phyloP scores from a whole-genome alignment of 2,797 vertebrate species.

The Phalloptychus januarius region DNA sequence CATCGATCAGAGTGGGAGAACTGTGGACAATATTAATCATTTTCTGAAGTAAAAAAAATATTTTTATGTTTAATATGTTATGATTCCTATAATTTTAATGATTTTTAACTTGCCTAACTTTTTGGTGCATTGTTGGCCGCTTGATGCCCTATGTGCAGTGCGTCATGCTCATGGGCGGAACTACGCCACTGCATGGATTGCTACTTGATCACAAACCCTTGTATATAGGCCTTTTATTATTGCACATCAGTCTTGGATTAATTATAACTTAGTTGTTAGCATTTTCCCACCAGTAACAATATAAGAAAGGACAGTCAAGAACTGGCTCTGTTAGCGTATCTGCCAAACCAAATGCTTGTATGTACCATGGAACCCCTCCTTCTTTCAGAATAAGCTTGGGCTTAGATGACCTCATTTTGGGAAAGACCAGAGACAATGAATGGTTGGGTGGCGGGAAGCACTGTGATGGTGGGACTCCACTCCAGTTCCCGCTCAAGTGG shows the following conservation, averaged over 20 bases:
- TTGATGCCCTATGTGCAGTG: too few relatives aligned
- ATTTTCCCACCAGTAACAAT: conserved; percentile 15
- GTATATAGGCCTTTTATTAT: neutral
- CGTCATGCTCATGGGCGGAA: too few relatives aligned
- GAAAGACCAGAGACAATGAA: conserved; percentile 67
- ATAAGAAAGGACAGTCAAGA: conserved; percentile 15
- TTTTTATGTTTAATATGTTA: too few relatives aligned
- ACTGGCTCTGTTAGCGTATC: conserved; percentile 22
- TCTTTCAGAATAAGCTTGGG: conserved; percentile 32
- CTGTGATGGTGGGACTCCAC: conserved; percentile 53
- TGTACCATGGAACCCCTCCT: conserved; percentile 16
- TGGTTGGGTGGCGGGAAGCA: conserved; percentile 62
- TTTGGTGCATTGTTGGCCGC: too few relatives aligned
- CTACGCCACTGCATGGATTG: neutral
- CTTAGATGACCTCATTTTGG: conserved; percentile 51
- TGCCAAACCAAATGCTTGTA: conserved; percentile 31
- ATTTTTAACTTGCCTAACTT: too few relatives aligned
- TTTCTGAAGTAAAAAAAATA: too few relatives aligned
- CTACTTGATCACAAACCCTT: neutral
- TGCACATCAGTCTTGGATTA: neutral
- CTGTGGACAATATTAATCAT: too few relatives aligned
- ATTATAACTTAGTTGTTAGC: conserved; percentile 5
- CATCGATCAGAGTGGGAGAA: too few relatives aligned
- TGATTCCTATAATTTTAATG: too few relatives aligned
- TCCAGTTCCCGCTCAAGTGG: conserved; percentile 73